These are phyloP conservation scores for Engystomops pustulosus DNA, from an alignment of 2,113 vertebrate species.

Conservation along the genomic window DNA sequence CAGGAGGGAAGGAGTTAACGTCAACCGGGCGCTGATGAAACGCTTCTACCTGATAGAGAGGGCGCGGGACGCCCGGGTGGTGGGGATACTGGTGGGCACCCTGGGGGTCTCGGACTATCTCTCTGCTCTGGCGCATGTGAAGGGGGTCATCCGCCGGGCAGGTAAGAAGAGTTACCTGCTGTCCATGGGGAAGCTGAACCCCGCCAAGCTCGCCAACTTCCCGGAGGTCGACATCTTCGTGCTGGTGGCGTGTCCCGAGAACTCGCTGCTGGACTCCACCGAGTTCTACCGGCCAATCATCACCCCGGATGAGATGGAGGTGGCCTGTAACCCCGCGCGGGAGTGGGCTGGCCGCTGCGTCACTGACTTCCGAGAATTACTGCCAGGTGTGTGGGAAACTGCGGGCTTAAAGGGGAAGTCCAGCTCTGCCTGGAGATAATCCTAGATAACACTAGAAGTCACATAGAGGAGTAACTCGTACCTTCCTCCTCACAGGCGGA, in stretches of 20 bases:
- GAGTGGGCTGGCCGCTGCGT: conserved; percentile 85
- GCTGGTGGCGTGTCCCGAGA: conserved; percentile 89
- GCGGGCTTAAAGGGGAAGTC: too few species aligned
- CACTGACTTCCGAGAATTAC: conserved; percentile 86
- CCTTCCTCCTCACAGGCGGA: conserved; percentile 80
- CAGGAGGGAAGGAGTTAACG: conserved; percentile 74
- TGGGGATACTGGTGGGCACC: conserved; percentile 92
- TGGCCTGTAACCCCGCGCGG: conserved; percentile 92
- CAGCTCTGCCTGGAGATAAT: too few species aligned
- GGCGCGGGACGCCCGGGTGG: conserved; percentile 87
- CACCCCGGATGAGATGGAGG: conserved; percentile 91
- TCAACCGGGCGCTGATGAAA: conserved; percentile 85
- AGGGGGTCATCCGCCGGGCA: conserved; percentile 74
- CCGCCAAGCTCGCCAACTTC: conserved; percentile 94
- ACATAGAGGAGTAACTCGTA: too few species aligned
- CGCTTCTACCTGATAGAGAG: conserved; percentile 89
- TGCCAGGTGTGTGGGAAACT: conserved; percentile 79
- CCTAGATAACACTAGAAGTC: too few species aligned
- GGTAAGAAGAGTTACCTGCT: conserved; percentile 93
- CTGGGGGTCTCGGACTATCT: conserved; percentile 84
- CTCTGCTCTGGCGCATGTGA: conserved; percentile 83
- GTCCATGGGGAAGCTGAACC: conserved; percentile 89
- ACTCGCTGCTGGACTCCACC: conserved; percentile 83
- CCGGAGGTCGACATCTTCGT: conserved; percentile 93
- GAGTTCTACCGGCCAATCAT: conserved; percentile 88